phyloP scores from a whole-genome alignment of 2,113 vertebrate species.

The Bufo bufo region DNA sequence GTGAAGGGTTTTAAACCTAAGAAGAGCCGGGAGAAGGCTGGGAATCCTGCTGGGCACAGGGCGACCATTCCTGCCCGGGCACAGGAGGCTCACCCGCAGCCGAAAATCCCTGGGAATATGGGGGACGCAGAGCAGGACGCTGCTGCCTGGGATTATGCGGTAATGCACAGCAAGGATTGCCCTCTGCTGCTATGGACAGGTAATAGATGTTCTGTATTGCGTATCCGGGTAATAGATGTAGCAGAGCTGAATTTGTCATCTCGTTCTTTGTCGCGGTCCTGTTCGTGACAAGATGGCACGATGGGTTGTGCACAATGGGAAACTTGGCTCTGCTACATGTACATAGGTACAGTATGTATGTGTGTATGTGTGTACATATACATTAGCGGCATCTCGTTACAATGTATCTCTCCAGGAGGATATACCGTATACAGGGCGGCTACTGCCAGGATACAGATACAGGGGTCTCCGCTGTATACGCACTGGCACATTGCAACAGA shows the following conservation, averaged over 20 bases:
- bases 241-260: background rate
- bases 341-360: background rate
- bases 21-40: conserved; percentile 16
- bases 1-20: conserved; percentile 1
- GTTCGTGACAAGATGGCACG: background rate
- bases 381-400: background rate
- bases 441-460: background rate
- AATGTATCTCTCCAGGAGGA: no score
- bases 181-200: conserved; percentile 20
- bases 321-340: background rate
- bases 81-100: no score
- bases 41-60: background rate
- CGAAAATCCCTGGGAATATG: conserved; percentile 6
- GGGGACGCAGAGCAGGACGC: background rate
- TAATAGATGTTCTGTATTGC: background rate
- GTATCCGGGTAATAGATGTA: background rate
- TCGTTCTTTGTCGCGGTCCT: background rate
- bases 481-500: background rate
- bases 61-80: no score
- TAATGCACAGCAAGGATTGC: background rate
- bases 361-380: background rate
- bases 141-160: background rate
- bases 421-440: background rate
- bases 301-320: background rate
- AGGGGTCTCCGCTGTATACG: background rate